These are phyloP conservation scores for Leptothorax acervorum DNA, from an alignment of 2,888 invertebrate genomes.

Conservation along the genomic window DNA sequence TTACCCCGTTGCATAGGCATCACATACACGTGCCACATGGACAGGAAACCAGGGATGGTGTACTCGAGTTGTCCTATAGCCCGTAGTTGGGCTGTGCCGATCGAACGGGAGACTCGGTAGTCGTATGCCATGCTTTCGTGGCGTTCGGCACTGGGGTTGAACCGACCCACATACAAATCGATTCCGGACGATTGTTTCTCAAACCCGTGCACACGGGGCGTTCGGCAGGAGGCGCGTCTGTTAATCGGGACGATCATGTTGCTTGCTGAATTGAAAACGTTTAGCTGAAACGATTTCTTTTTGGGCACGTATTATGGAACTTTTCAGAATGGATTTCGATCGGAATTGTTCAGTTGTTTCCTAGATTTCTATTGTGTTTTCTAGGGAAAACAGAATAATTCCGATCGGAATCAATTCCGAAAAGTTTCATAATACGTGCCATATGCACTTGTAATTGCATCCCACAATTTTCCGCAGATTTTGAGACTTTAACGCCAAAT, in stretches of 20 bases:
- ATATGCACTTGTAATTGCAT: neutral
- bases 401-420: no score
- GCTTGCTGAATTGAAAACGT: slow-evolving; percentile 29
- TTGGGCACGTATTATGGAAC: no score
- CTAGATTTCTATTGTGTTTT: no score
- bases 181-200: slow-evolving; percentile 47
- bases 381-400: no score
- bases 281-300: slow-evolving; percentile 14
- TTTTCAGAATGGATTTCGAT: no score
- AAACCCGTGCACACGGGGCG: slow-evolving; percentile 16
- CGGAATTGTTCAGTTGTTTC: no score
- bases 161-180: slow-evolving; percentile 62
- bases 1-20: slow-evolving; percentile 28
- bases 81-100: slow-evolving; percentile 12
- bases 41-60: slow-evolving; percentile 29
- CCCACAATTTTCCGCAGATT: neutral
- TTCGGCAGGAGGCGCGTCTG: slow-evolving; percentile 32
- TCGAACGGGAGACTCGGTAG: slow-evolving; percentile 38
- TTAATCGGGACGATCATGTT: slow-evolving; percentile 20
- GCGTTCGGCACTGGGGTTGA: slow-evolving; percentile 48
- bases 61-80: slow-evolving; percentile 19
- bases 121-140: slow-evolving; percentile 41
- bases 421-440: no score
- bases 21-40: slow-evolving; percentile 5
- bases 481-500: neutral